Conservation (phyloP, 2,113 vertebrate species). For the Ifrita kowaldi region DNA sequence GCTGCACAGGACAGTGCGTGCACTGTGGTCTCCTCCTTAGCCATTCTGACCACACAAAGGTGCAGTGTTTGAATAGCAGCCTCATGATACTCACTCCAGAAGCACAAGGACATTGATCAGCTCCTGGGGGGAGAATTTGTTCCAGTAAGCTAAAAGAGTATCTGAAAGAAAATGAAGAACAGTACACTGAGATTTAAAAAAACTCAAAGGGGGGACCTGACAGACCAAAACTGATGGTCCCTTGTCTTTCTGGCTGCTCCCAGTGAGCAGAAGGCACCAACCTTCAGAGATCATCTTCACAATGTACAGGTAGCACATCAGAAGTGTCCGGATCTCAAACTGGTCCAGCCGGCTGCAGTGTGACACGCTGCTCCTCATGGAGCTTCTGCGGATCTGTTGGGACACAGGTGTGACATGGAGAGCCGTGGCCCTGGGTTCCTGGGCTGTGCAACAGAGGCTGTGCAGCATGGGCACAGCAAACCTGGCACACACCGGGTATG, state of each 20-base stretch:
- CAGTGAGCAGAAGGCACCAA: conserved; percentile 51
- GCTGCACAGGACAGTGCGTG: not conserved
- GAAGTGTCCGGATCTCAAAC: conserved; percentile 89
- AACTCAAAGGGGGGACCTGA: not conserved
- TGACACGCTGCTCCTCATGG: conserved; percentile 80
- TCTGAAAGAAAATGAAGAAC: conserved; percentile 73
- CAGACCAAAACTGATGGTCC: not conserved
- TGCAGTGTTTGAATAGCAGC: not conserved
- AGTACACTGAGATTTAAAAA: not conserved
- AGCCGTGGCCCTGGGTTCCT: not conserved
- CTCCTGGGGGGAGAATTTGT: conserved; percentile 88
- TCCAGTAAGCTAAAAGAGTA: conserved; percentile 89
- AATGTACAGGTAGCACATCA: conserved; percentile 90
- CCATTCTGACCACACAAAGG: not conserved
- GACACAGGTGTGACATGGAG: accelerated
- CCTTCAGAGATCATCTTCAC: conserved; percentile 92
- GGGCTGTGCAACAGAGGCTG: not conserved
- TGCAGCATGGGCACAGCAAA: not conserved
- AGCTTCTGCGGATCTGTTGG: conserved; percentile 73
- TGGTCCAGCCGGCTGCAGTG: conserved; percentile 81
- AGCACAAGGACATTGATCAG: conserved; percentile 89
- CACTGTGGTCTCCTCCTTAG: not conserved
- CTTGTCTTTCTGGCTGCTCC: not conserved
- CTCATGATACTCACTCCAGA: conserved; percentile 85
- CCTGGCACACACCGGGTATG: not conserved